A percentile compares a stretch with the other conserved stretches of the same genome.
These are phyloP conservation scores for Scatophagus argus DNA, from an alignment of 2,113 vertebrate species.

Conservation along the genomic window DNA sequence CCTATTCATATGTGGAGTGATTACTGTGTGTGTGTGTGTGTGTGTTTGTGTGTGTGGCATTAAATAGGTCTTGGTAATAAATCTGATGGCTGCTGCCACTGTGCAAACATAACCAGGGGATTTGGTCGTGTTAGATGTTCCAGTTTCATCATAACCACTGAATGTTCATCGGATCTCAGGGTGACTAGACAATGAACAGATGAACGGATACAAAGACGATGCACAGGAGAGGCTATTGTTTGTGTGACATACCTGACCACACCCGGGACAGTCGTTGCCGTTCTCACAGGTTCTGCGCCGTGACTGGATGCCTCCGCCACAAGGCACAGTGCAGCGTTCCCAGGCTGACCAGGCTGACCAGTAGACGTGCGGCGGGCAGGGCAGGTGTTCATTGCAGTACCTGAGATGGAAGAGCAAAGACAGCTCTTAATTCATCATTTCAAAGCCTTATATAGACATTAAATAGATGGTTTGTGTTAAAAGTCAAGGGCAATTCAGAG, in stretches of 20 bases:
- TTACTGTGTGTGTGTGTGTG: constrained; percentile 46
- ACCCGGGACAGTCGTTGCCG: constrained; percentile 94
- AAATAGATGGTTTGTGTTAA: not conserved
- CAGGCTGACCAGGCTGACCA: constrained; percentile 97
- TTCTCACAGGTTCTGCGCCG: constrained; percentile 94
- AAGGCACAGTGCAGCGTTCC: constrained; percentile 95
- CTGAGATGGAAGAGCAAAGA: constrained; percentile 75
- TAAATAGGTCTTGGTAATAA: constrained; percentile 73
- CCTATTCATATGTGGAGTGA: constrained; percentile 65
- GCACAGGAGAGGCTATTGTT: constrained; percentile 3
- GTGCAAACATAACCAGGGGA: constrained; percentile 69
- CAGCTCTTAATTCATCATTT: not conserved
- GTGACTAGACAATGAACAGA: constrained; percentile 30
- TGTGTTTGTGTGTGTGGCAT: constrained; percentile 33
- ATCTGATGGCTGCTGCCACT: constrained; percentile 63
- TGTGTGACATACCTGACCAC: constrained; percentile 86
- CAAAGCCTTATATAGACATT: not conserved
- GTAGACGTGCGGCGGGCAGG: constrained; percentile 94
- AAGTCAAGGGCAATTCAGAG: too few species aligned
- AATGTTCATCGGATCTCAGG: constrained; percentile 35
- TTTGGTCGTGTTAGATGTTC: constrained; percentile 60
- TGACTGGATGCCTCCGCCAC: constrained; percentile 95
- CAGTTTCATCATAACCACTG: constrained; percentile 61
- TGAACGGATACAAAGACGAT: not conserved
- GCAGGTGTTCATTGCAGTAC: constrained; percentile 97